phyloP scores from a whole-genome alignment of 1,140 invertebrate genomes.

The Pararge aegeria region DNA sequence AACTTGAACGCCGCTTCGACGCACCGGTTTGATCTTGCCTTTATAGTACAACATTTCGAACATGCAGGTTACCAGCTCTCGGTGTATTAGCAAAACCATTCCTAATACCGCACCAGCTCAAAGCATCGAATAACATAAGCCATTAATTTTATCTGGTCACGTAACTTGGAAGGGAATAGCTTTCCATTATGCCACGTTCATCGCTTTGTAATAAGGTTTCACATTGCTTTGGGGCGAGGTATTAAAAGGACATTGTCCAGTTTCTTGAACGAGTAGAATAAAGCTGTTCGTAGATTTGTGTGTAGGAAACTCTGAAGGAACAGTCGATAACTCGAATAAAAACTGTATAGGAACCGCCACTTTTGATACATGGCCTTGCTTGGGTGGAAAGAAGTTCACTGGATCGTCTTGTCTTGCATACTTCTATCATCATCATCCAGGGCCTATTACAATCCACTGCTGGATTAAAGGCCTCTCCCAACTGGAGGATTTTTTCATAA shows the following conservation, averaged over 20 bases:
- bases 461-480: no score
- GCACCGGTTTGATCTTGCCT: no score
- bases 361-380: no score
- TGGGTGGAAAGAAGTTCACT: no score
- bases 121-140: slow-evolving; percentile 3
- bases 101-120: neutral
- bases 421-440: no score
- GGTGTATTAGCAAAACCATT: neutral
- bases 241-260: neutral
- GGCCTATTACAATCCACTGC: no score
- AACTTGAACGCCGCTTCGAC: no score
- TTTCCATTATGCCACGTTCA: slow-evolving; percentile 7
- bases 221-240: slow-evolving; percentile 1
- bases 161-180: slow-evolving; percentile 11
- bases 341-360: no score
- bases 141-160: slow-evolving; percentile 14
- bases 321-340: no score
- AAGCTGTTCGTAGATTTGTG: neutral
- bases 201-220: slow-evolving; percentile 7
- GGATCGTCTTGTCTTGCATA: no score
- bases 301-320: no score
- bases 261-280: neutral
- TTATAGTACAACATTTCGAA: neutral
- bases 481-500: no score
- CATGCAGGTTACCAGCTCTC: neutral